Conservation (phyloP, 2,113 vertebrate species). For the Peromyscus californicus region DNA sequence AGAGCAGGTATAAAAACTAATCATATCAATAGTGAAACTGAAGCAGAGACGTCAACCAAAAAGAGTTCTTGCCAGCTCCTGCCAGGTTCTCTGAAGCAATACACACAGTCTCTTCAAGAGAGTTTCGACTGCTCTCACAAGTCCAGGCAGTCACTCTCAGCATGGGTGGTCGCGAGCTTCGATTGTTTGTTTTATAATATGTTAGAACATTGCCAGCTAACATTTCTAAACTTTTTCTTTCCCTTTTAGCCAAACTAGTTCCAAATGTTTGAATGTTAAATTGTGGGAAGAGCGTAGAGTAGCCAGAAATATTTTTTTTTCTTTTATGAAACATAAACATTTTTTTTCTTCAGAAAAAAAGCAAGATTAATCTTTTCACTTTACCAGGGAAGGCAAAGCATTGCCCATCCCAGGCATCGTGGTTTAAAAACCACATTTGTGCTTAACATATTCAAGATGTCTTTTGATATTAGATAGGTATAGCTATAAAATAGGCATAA, state of each 20-base stretch:
- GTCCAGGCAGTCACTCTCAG: conserved; percentile 5
- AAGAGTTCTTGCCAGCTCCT: not conserved
- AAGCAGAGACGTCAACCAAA: not conserved
- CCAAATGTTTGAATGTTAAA: conserved; percentile 83
- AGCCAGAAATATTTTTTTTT: conserved; percentile 71
- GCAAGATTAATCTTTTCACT: conserved; percentile 53
- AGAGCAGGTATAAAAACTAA: not conserved
- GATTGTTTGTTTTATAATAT: conserved; percentile 80
- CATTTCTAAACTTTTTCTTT: conserved; percentile 78
- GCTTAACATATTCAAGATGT: conserved; percentile 8
- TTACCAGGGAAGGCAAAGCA: not conserved
- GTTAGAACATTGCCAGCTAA: conserved; percentile 77
- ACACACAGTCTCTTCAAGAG: not conserved
- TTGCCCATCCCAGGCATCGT: not conserved
- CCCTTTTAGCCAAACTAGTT: conserved; percentile 77
- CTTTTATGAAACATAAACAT: conserved; percentile 77
- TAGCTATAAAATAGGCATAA: not conserved
- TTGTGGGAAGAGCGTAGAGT: conserved; percentile 78
- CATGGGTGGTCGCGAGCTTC: conserved; percentile 72
- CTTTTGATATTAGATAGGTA: not conserved
- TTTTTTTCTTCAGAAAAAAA: conserved; percentile 65
- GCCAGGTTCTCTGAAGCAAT: conserved; percentile 27
- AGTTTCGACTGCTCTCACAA: conserved; percentile 19
- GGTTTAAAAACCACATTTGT: not conserved
- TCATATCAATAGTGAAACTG: not conserved